Base-by-base conservation (phyloP, 2,888 invertebrate genomes). In the Amiota minor region DNA sequence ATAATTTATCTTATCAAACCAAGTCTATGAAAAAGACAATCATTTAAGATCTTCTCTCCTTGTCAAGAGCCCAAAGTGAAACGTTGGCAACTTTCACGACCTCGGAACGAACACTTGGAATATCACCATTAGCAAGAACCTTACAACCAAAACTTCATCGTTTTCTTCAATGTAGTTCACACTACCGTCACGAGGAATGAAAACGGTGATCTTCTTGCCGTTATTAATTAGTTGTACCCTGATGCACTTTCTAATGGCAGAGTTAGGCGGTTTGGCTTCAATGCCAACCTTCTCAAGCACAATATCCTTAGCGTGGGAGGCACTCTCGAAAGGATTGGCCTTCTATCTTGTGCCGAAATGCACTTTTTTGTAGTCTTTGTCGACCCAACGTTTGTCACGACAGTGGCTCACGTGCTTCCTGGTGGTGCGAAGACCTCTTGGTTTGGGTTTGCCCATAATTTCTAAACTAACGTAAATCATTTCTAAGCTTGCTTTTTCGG, bases 321-420 rank as follows among this genome's bases (percentile, higher is more conserved):
- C 99, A 87, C 99, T 99, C 90, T 98, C 98, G 91, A 99, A 99
- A 87, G 99, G 99, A 93, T 99, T 99, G 87, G 99, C 98, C 95
- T 99, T 99, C 98, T 98, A 99, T 88, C 99, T 94, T 74, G 99
- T 99, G 80, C 99, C 99, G 92, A 99, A 95, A 93, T 99, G 98
- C 87, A 99, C 98, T 91, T 99, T 99, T 91, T 99, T 99, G 93
- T 97, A 99, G 88, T 98, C 98, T 90, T 99, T 99, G 90, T 99
- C 99, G 78, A 98, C 97, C 99, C 99, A 99, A 91, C 97, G 93
- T 91, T 99, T 99, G 85, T 98, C 97, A 85, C 98, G 94, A 87
- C 99, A 95, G 90, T 98, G 98, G 90, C 97, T 97, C 86, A 97
- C 97, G 92, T 98, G 97, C 92, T 99, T 99, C 89, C 99, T 95